phyloP scores from a whole-genome alignment of 2,888 invertebrate species.

The Athripsodes cinereus region DNA sequence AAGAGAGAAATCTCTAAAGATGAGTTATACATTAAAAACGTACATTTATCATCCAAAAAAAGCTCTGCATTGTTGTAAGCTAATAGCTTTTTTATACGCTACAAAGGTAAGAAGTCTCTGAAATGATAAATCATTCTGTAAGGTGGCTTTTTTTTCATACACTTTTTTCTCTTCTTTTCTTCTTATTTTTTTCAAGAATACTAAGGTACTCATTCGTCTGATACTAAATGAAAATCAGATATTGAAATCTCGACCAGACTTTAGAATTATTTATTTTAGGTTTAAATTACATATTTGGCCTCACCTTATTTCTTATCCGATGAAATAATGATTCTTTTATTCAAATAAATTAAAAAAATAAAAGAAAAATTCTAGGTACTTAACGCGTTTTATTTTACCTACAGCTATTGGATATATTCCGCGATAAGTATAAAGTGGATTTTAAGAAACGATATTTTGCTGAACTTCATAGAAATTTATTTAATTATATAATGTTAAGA shows the following conservation, averaged over 20 bases:
- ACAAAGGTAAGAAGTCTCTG: conserved; percentile 23
- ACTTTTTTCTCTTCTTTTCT: not conserved
- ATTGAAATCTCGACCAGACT: not conserved
- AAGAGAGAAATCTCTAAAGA: conserved; percentile 23
- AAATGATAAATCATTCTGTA: conserved; percentile 24
- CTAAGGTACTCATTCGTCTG: too few species aligned
- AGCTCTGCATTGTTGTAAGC: conserved; percentile 25
- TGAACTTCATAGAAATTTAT: too few species aligned
- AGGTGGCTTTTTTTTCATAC: conserved; percentile 13
- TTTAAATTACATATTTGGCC: too few species aligned
- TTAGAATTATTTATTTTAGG: not conserved
- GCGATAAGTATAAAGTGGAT: too few species aligned
- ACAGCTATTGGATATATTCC: too few species aligned
- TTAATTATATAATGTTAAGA: too few species aligned
- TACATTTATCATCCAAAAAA: conserved; percentile 25
- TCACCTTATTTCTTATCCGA: too few species aligned
- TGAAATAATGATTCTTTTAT: too few species aligned
- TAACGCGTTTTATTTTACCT: too few species aligned
- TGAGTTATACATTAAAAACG: conserved; percentile 26
- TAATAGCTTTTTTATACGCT: conserved; percentile 26
- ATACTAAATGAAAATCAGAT: not conserved
- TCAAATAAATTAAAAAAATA: too few species aligned
- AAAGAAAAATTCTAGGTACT: too few species aligned
- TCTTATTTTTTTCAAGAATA: not conserved
- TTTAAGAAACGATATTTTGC: too few species aligned